phyloP scores from a whole-genome alignment of 2,888 invertebrate genomes.

The Eupithecia vulgata region DNA sequence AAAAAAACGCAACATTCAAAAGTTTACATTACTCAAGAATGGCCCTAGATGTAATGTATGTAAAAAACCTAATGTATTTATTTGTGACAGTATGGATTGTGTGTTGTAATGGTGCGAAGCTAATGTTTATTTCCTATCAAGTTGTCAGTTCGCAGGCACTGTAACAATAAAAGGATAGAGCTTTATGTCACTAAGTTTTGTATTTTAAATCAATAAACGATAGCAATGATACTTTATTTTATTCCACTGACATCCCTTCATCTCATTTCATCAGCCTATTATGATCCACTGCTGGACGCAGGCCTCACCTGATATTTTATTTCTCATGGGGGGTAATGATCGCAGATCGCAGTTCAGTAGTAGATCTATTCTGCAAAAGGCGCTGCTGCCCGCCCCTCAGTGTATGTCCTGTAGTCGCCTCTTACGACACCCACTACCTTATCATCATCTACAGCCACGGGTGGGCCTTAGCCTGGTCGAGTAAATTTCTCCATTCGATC shows the following conservation, averaged over 20 bases:
- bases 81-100: constrained; percentile 40
- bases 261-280: no score
- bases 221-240: constrained; percentile 75
- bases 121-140: constrained; percentile 83
- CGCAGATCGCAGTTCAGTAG: no score
- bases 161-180: constrained; percentile 85
- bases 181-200: constrained; percentile 85
- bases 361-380: no score
- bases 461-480: no score
- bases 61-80: constrained; percentile 45
- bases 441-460: no score
- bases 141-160: constrained; percentile 84
- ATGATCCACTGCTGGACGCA: no score
- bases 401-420: no score
- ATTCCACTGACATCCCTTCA: constrained; percentile 40
- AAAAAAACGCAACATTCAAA: constrained; percentile 19
- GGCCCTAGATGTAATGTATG: constrained; percentile 74
- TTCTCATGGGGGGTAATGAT: no score
- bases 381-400: no score
- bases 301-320: no score
- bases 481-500: no score
- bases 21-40: constrained; percentile 65
- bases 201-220: constrained; percentile 85
- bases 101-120: constrained; percentile 68
- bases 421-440: no score